Percentiles rank a stretch among this genome's conserved stretches.
phyloP scores from a whole-genome alignment of 92 coral and sea anemone species.

The Porites divaricata region DNA sequence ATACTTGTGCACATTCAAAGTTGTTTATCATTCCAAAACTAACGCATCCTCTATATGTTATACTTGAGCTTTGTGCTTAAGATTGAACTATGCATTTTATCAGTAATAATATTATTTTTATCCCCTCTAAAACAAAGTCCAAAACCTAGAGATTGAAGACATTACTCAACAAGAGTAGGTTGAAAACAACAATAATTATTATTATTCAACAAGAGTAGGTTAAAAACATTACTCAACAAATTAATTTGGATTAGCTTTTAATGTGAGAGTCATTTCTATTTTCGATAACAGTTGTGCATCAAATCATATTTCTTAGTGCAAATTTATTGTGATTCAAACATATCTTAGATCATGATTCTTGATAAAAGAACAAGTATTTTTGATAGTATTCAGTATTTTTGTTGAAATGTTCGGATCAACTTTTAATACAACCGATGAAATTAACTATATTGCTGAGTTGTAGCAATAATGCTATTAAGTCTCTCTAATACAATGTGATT shows the following conservation, averaged over 20 bases:
- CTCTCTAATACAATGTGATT: background rate
- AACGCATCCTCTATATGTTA: too few species aligned
- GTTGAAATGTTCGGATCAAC: background rate
- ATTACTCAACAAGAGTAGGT: background rate
- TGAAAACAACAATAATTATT: too few species aligned
- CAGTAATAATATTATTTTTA: too few species aligned
- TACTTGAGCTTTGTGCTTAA: background rate
- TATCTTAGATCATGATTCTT: background rate
- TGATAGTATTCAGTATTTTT: constrained; percentile 10
- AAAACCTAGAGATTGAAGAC: background rate
- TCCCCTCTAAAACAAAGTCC: background rate
- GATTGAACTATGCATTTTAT: constrained; percentile 2
- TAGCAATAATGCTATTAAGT: background rate
- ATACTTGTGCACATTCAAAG: too few species aligned
- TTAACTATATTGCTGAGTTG: background rate
- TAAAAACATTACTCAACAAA: background rate
- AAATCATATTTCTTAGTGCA: background rate
- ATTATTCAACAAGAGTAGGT: too few species aligned
- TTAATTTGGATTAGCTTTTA: too few species aligned
- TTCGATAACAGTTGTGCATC: constrained; percentile 14
- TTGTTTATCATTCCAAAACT: background rate
- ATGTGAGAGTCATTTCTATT: background rate
- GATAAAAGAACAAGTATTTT: constrained; percentile 24
- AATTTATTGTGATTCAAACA: constrained; percentile 1
- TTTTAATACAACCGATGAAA: background rate